These are phyloP conservation scores for Eutolmus rufibarbis DNA, from an alignment of 2,888 invertebrate species.

Conservation along the genomic window DNA sequence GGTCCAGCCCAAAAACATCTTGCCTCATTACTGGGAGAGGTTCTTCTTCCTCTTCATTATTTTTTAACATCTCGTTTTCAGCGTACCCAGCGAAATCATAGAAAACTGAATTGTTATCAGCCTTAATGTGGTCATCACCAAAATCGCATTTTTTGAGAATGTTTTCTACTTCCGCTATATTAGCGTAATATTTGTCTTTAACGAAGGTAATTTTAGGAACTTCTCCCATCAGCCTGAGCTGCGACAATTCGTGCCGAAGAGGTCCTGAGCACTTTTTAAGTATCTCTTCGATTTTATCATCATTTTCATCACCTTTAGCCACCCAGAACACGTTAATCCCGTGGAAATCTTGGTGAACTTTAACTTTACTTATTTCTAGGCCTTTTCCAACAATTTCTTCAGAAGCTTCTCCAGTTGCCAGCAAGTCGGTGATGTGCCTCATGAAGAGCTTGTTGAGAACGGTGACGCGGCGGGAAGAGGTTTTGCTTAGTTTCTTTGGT, in stretches of 20 bases:
- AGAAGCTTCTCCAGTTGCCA: slow-evolving; percentile 75
- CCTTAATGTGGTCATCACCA: slow-evolving; percentile 63
- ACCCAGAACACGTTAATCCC: slow-evolving; percentile 78
- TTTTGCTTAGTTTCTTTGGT: slow-evolving; percentile 65
- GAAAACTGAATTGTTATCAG: not conserved
- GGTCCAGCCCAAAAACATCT: slow-evolving; percentile 75
- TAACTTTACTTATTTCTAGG: slow-evolving; percentile 77
- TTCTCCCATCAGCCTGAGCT: slow-evolving; percentile 75
- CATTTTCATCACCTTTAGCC: slow-evolving; percentile 67
- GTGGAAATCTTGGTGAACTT: slow-evolving; percentile 72
- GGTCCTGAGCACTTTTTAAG: slow-evolving; percentile 68
- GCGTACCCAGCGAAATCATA: not conserved
- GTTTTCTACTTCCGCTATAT: slow-evolving; percentile 68
- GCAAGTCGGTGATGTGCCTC: slow-evolving; percentile 78
- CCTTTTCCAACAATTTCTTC: slow-evolving; percentile 70
- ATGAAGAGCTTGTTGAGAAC: slow-evolving; percentile 84
- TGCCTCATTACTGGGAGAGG: slow-evolving; percentile 75
- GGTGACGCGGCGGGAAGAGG: slow-evolving; percentile 67
- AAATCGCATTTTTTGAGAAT: slow-evolving; percentile 71
- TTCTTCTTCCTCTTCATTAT: slow-evolving; percentile 58
- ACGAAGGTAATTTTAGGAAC: slow-evolving; percentile 79
- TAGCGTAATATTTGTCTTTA: slow-evolving; percentile 70
- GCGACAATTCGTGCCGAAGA: slow-evolving; percentile 76
- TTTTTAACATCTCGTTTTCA: not conserved
- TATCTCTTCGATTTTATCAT: slow-evolving; percentile 65